A percentile compares a stretch with the other conserved stretches of the same genome.
Evolutionary conservation across 2,888 invertebrate genomes (phyloP).

Genomic region (Troilus luridus): DNA sequence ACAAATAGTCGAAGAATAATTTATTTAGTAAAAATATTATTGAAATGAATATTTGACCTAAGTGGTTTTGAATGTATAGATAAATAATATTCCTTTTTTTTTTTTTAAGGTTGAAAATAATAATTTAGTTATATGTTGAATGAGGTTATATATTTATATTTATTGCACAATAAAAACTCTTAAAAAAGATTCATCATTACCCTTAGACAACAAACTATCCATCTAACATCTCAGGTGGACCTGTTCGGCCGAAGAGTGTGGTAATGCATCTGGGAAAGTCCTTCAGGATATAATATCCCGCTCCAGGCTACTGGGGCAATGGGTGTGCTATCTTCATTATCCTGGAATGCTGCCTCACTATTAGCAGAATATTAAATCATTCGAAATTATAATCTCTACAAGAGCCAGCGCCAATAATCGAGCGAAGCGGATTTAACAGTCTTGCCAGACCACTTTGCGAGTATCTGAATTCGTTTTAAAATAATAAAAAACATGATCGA

Average conservation of each 20-base stretch:
- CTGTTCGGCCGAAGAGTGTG: conserved; percentile 28
- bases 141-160: not conserved
- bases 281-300: conserved; percentile 21
- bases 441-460: not conserved
- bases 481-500: not conserved
- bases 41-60: no score
- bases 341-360: not conserved
- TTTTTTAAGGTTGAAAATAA: no score
- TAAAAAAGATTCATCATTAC: not conserved
- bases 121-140: no score
- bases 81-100: no score
- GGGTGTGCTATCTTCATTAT: conserved; percentile 10
- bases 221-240: not conserved
- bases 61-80: no score
- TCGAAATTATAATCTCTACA: not conserved
- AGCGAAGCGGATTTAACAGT: not conserved
- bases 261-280: conserved; percentile 40
- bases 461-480: not conserved
- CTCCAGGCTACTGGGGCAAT: conserved; percentile 35
- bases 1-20: no score
- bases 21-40: no score
- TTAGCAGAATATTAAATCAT: conserved; percentile 30
- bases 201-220: not conserved
- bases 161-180: not conserved
- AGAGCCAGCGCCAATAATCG: not conserved